Evolutionary conservation across 1,140 invertebrate genomes (phyloP), one percentile per base, ranked within the genome.

Genomic region (Caenorhabditis latens): DNA sequence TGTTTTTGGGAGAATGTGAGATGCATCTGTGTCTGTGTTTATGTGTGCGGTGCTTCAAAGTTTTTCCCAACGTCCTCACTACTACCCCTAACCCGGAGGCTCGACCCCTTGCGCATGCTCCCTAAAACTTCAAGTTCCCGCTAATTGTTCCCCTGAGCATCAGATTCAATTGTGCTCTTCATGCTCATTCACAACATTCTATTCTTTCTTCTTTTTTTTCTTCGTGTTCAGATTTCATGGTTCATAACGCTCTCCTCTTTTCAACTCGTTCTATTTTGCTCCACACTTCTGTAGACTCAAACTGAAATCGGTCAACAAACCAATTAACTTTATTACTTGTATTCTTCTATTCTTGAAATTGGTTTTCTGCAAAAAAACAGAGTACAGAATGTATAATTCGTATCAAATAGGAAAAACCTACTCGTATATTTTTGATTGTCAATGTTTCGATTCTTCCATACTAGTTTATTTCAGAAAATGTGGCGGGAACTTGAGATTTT

Each of bases 111-210:
- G 71, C 46, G 71, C 71, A 24, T 79, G 71, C 71, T 79, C 71
- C 71, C 71, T 79, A 79, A 79, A 79, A 79, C 71, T 79, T 79
- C 71, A 79, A 79, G 71, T 79, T 79, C 71, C 71, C 71, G 71
- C 71, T 79, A 79, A 79, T 79, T 79, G 71, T 79, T 79, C 71
- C 71, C 71, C 71, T 79, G 71, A 79, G 71, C 43, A 79, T 79
- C 71, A 79, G 71, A 79, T 79, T 79, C 71, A 79, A 79, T 79
- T 79, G 71, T 79, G 71, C 71, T 79, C 46, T 46, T 79, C 71
- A 79, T 50, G 71, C 71, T 79, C 53, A 79, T 79, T 79, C 71
- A 79, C 71, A 79, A 79, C 71, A 79, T 79, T 79, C 71, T 48
- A 24, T 79, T 79, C 40, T 79, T 40, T 79, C 19, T 53, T 14